Evolutionary conservation across 2,797 vertebrate genomes (phyloP).

Genomic region (Rhinogobio ventralis): DNA sequence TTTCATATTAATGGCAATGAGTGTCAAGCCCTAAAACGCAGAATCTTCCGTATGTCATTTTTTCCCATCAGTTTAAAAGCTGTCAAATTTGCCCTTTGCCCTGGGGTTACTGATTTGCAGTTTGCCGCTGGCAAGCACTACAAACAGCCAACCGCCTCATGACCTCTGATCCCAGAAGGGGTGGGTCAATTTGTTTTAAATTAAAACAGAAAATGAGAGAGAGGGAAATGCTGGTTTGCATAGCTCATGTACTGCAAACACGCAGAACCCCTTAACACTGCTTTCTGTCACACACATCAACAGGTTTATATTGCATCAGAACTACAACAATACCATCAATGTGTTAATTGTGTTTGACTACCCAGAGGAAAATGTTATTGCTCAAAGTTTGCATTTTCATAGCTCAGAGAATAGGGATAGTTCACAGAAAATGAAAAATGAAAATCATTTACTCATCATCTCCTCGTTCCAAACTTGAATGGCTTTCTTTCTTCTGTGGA

Average conservation of each 20-base stretch:
- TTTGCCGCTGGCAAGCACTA: slow-evolving; percentile 60
- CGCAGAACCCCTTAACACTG: slow-evolving; percentile 16
- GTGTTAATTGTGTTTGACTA: background rate
- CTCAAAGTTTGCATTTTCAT: background rate
- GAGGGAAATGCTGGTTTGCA: slow-evolving; percentile 25
- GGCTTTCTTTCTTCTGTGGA: background rate
- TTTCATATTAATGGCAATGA: background rate
- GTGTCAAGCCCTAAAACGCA: slow-evolving; percentile 20
- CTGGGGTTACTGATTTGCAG: slow-evolving; percentile 62
- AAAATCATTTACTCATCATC: background rate
- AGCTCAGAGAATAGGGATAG: background rate
- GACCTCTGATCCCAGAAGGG: slow-evolving; percentile 39
- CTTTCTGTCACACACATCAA: slow-evolving; percentile 45
- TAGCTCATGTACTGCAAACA: slow-evolving; percentile 6
- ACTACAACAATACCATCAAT: background rate
- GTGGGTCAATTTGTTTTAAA: slow-evolving; percentile 46
- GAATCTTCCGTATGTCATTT: slow-evolving; percentile 25
- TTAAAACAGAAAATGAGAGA: slow-evolving; percentile 9
- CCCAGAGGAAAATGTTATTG: background rate
- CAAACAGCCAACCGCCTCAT: slow-evolving; percentile 50
- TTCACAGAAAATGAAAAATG: background rate
- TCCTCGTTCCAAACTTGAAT: background rate
- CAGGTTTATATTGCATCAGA: background rate
- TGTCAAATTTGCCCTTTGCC: slow-evolving; percentile 51
- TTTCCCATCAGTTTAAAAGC: slow-evolving; percentile 48